A percentile compares a stretch with the other conserved stretches of the same genome.
phyloP scores from a whole-genome alignment of 2,113 vertebrate genomes.

The Xyliphius kryptos region DNA sequence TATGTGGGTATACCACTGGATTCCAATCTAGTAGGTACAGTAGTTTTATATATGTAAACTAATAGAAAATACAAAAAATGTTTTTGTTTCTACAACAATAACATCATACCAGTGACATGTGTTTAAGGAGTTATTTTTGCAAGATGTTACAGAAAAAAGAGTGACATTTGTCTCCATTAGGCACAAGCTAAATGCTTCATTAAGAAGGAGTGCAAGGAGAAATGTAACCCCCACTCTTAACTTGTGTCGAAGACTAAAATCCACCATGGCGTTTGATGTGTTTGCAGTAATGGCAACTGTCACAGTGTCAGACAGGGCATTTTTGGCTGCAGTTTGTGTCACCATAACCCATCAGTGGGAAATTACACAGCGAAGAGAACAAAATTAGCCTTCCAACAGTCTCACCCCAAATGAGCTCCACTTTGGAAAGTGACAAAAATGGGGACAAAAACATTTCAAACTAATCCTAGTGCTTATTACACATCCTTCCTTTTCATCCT shows the following conservation, averaged over 20 bases:
- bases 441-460: slow-evolving; percentile 44
- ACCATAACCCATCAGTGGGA: slow-evolving; percentile 61
- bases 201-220: slow-evolving; percentile 33
- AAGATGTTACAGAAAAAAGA: slow-evolving; percentile 32
- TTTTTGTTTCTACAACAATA: no score
- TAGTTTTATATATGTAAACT: no score
- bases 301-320: slow-evolving; percentile 59
- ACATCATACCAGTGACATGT: no score
- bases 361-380: slow-evolving; percentile 58
- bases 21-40: no score
- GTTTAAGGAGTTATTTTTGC: no score
- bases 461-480: slow-evolving; percentile 47
- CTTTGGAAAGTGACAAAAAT: slow-evolving; percentile 41
- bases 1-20: no score
- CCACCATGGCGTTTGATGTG: slow-evolving; percentile 45
- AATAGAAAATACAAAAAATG: no score
- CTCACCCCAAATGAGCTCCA: slow-evolving; percentile 34
- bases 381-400: slow-evolving; percentile 57
- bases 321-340: slow-evolving; percentile 56
- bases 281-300: slow-evolving; percentile 62
- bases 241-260: slow-evolving; percentile 39
- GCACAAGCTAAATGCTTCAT: slow-evolving; percentile 39
- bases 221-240: slow-evolving; percentile 22
- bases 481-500: slow-evolving; percentile 48
- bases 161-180: slow-evolving; percentile 42